Percentiles rank a stretch among this genome's conserved stretches.
These are phyloP conservation scores for Phragmatobia fuliginosa DNA, from an alignment of 2,888 invertebrate genomes.

Conservation along the genomic window DNA sequence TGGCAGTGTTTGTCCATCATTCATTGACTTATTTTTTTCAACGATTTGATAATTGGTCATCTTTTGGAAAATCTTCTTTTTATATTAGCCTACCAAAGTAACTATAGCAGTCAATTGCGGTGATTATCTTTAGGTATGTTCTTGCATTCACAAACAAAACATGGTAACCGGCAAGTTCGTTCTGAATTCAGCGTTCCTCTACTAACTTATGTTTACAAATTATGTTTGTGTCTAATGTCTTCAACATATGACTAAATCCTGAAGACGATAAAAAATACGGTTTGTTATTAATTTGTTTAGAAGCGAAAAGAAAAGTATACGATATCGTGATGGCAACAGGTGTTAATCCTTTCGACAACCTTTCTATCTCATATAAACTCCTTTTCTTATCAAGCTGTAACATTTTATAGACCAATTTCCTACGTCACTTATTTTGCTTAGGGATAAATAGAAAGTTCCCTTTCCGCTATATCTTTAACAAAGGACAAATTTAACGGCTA, in stretches of 20 bases:
- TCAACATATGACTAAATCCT: neutral
- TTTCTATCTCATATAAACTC: slow-evolving; percentile 22
- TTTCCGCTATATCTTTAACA: neutral
- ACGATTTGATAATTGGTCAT: neutral
- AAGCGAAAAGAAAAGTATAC: slow-evolving; percentile 24
- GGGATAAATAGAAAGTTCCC: slow-evolving; percentile 25
- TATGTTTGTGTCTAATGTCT: too few species aligned
- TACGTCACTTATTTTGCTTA: slow-evolving; percentile 32
- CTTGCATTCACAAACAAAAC: too few species aligned
- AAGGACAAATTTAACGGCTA: neutral
- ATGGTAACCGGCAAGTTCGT: too few species aligned
- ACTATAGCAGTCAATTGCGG: too few species aligned
- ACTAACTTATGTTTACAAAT: too few species aligned
- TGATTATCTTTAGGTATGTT: too few species aligned
- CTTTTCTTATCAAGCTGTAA: slow-evolving; percentile 38
- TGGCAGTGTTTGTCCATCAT: neutral
- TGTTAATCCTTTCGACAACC: slow-evolving; percentile 35
- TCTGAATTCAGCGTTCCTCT: too few species aligned
- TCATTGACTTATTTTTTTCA: neutral
- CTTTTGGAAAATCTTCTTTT: too few species aligned
- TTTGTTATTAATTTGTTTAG: slow-evolving; percentile 21
- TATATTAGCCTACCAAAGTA: too few species aligned
- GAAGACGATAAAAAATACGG: neutral
- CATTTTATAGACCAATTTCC: slow-evolving; percentile 39
- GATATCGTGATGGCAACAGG: slow-evolving; percentile 32